Base-by-base conservation (phyloP, 2,113 vertebrate genomes). In the Anseranas semipalmata region DNA sequence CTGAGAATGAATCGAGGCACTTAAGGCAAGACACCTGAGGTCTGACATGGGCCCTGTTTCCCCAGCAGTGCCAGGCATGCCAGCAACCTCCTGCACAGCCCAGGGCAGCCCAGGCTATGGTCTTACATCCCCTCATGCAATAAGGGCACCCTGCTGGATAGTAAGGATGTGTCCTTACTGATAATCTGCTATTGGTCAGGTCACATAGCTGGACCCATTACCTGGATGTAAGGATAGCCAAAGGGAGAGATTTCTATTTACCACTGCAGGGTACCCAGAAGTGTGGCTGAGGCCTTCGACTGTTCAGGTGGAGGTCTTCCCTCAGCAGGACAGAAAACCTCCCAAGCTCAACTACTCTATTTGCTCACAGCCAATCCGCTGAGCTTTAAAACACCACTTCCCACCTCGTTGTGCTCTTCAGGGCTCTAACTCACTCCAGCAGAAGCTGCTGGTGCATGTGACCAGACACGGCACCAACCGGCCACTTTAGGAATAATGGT, bases 401-500 rank as follows among this genome's bases (percentile, higher is more conserved):
- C 21, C 79, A 75, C 39, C 39, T 19, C 1, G 8, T 21, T 0
- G 22, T 21, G 45, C 50, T 10, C 56, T 16, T 41, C 66, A 30
- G 22, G 45, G 62, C 66, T 56, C 41, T 35, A 3, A 4, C 37
- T 78, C 13, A 0, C 25, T 28, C 41, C 46, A 1, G 0, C 53
- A 71, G 56, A 50, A 84, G 72, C 72, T 75, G 72, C 32, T n/a
- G 33, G 71, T 59, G 46, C 28, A 1, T 7, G 24, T 22, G 45
- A 12, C 7, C 43, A 21, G 46, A n/a, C 65, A 63, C 25, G 25
- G 70, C 37, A 63, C 28, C 43, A 24, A 60, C 6, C 25, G 20
- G 0, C 17, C 0, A 1, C 41, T 45, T 35, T 1, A 28, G 59
- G 41, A 91, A 78, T 41, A 63, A 77, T 2, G 21, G 48, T 27